These are phyloP conservation scores for Drosophila equinoxialis DNA, from an alignment of 1,140 invertebrate genomes.

Conservation along the genomic window DNA sequence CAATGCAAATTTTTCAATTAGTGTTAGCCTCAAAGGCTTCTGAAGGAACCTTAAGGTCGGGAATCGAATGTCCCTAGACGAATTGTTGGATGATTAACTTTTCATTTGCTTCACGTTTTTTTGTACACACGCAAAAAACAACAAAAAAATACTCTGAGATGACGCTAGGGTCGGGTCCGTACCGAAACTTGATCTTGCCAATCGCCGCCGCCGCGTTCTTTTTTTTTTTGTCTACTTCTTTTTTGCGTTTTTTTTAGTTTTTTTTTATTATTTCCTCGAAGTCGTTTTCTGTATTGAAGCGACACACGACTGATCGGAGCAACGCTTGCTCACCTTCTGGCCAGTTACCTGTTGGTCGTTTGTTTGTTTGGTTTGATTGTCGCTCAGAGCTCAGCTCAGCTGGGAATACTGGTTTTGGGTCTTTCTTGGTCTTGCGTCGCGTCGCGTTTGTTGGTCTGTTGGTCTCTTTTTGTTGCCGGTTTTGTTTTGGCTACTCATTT, in stretches of 20 bases:
- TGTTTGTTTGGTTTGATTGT: background rate
- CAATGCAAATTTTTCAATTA: background rate
- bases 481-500: constrained; percentile 68
- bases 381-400: constrained; percentile 30
- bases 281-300: constrained; percentile 45
- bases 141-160: constrained; percentile 44
- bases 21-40: background rate
- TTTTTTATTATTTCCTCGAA: constrained; percentile 12
- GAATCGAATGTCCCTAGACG: background rate
- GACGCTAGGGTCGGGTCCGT: constrained; percentile 52
- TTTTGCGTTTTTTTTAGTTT: constrained; percentile 22
- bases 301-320: constrained; percentile 65
- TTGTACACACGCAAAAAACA: constrained; percentile 43
- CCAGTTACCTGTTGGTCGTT: constrained; percentile 60
- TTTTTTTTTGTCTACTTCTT: constrained; percentile 31
- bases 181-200: constrained; percentile 73
- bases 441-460: background rate
- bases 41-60: background rate
- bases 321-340: constrained; percentile 76
- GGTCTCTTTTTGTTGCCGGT: constrained; percentile 52
- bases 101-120: constrained; percentile 33
- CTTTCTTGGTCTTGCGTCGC: background rate
- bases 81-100: constrained; percentile 33
- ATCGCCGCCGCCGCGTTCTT: constrained; percentile 30
- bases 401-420: constrained; percentile 66